Evolutionary conservation across 2,797 vertebrate genomes (phyloP), one percentile per base, ranked within the genome.

Genomic region (Danio albolineatus): DNA sequence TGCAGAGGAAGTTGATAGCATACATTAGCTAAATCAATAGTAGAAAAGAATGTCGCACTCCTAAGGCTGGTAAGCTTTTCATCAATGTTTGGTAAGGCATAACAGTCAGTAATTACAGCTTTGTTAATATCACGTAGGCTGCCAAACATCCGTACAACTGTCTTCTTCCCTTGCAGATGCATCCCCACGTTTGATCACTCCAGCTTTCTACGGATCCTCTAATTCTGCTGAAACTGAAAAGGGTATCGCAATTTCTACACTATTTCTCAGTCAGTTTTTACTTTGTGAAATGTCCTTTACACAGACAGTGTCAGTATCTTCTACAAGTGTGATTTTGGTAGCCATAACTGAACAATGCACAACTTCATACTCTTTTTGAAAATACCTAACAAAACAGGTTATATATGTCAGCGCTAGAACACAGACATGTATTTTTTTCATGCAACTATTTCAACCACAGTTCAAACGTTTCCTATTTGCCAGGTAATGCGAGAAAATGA

Each of bases 1-100:
- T 75, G 72, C 0, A 77, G 36, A 44, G 73, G 81, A 13, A 86
- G 2, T 28, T 86, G 76, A 36, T 66, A 19, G 14, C 78, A 80
- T 9, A 48, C 59, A 59, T 66, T 83, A 16, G 39, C 69, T 12
- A 84, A 36, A 16, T 82, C 19, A 0, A 75, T 78, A 9, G 64
- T 73, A 6, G 14, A 54, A 41, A 76, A 64, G 4, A 65, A 5
- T 41, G 61, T 65, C 10, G 49, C 36, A 14, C 61, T 49, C 10
- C 60, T 21, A 6, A 76, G 17, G n/a, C 38, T 54, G 19, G 36
- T 39, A 66, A 76, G 38, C 14, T 54, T 39, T 62, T 66, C 17
- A 39, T 80, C 19, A 9, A 74, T 66, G 13, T 66, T 49, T 17
- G 21, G 39, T 19, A 66, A 39, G 2, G 21, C 60, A 17, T 73